phyloP scores from a whole-genome alignment of 2,888 invertebrate genomes.

The Synergus gifuensis region DNA sequence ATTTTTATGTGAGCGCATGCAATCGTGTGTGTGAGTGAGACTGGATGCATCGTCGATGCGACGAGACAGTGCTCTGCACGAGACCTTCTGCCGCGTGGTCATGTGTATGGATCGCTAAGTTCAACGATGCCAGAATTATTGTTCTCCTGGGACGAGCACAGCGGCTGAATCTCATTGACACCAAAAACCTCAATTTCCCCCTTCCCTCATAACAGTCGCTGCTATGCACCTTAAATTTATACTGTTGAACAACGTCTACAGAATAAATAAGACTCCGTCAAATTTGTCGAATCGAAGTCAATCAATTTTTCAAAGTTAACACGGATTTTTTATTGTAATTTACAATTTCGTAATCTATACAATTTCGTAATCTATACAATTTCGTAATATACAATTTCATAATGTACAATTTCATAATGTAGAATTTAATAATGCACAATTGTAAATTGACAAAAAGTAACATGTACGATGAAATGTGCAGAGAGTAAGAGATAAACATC shows the following conservation, averaged over 20 bases:
- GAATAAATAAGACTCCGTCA: no score
- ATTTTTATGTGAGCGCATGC: slow-evolving; percentile 7
- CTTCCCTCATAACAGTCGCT: not conserved
- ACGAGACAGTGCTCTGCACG: slow-evolving; percentile 40
- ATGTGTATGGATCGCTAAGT: slow-evolving; percentile 37
- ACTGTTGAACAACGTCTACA: no score
- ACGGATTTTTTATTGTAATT: no score
- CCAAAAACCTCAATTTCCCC: slow-evolving; percentile 25
- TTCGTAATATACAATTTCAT: no score
- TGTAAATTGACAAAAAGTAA: no score
- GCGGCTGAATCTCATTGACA: slow-evolving; percentile 36
- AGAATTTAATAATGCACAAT: no score
- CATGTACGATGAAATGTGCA: no score
- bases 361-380: no score
- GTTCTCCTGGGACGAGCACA: slow-evolving; percentile 22
- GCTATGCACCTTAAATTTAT: not conserved
- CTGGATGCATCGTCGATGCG: slow-evolving; percentile 40
- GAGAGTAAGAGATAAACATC: not conserved
- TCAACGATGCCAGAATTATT: slow-evolving; percentile 42
- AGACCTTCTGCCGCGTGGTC: slow-evolving; percentile 39
- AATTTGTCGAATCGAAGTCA: no score
- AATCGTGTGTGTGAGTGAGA: slow-evolving; percentile 22
- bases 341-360: no score
- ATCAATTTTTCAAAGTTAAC: no score
- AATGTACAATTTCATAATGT: no score